Evolutionary conservation across 1,140 invertebrate species (phyloP), one percentile per base, ranked within the genome.

Genomic region (Drosophila ironensis): DNA sequence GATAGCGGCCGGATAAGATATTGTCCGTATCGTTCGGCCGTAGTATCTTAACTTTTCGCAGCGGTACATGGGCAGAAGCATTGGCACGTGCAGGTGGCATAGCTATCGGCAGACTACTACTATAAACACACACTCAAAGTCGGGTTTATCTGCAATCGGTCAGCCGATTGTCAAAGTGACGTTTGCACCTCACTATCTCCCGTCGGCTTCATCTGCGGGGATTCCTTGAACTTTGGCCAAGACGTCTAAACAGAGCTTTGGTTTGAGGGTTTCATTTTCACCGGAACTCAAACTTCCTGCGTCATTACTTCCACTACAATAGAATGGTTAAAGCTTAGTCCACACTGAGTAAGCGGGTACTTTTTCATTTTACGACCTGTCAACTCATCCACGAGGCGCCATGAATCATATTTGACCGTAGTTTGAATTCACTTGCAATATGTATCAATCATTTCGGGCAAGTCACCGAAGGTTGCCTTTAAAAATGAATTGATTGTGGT

Each of bases 1-100:
- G 77, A 82, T 82, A 82, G 77, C 74, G 71, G 20, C 50, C 77
- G 77, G 77, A 82, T 82, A 82, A 82, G 77, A 82, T 82, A 82
- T 82, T 82, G 78, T 64, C 64, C 66, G 66, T 69, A 69, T 84
- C 75, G 74, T 78, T 77, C 57, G 61, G 48, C 48, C 42, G 68
- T 75, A 81, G 76, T 81, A 81, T 82, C 77, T 82, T 82, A 84
- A 82, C 77, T 64, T 70, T 69, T 60, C 20, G 27, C 33, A 33
- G 30, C 22, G 25, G 45, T 60, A 28, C 42, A 72, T 48, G 52
- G 57, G 42, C 52, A 54, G 30, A 64, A 75, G 70, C 76, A 72
- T 61, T 63, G 76, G 53, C 77, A 81, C 77, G 77, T 81, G 78
- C 57, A 78, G 46, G 28, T 12, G 60, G 51, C 50, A 54, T 47